Conservation (phyloP, 2,888 invertebrate genomes). For the Tineola bisselliella region DNA sequence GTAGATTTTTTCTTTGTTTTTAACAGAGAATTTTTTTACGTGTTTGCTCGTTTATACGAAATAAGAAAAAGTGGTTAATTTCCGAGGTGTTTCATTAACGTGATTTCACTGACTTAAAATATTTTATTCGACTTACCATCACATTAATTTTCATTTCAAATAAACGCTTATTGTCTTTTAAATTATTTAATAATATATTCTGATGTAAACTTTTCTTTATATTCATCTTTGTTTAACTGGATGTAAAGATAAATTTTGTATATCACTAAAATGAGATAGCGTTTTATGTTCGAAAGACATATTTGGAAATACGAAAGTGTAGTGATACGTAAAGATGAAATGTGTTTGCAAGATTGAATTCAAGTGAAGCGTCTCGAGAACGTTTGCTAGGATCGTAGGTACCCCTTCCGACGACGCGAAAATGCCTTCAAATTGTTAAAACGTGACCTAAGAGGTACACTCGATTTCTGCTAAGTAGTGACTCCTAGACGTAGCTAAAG, state of each 20-base stretch:
- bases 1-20: neutral
- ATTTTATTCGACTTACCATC: too few species aligned
- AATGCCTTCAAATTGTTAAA: constrained; percentile 26
- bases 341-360: constrained; percentile 25
- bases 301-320: neutral
- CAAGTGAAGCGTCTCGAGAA: constrained; percentile 21
- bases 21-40: neutral
- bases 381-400: constrained; percentile 16
- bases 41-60: too few species aligned
- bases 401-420: constrained; percentile 23
- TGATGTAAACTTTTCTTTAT: too few species aligned
- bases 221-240: too few species aligned
- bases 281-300: neutral
- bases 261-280: neutral
- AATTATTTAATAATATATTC: too few species aligned
- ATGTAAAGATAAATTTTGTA: neutral
- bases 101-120: too few species aligned
- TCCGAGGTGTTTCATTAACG: too few species aligned
- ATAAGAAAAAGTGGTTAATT: too few species aligned
- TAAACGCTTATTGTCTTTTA: too few species aligned
- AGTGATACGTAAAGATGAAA: constrained; percentile 12
- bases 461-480: neutral
- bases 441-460: constrained; percentile 17
- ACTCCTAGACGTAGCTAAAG: neutral
- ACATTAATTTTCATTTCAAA: too few species aligned